Evolutionary conservation across 2,888 invertebrate genomes (phyloP).

Genomic region (Phasia obesa): DNA sequence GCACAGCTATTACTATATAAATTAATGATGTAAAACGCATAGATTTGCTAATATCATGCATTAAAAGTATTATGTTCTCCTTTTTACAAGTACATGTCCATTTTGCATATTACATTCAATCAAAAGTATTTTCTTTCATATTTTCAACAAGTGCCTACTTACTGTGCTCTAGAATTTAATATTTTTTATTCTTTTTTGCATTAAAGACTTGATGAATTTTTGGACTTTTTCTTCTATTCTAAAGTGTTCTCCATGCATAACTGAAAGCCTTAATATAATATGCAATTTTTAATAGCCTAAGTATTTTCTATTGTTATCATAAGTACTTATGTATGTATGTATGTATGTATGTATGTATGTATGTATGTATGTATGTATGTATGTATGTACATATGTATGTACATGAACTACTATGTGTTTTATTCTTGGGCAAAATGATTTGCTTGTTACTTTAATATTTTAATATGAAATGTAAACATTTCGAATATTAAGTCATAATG

Average conservation of each 20-base stretch:
- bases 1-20: too few relatives aligned
- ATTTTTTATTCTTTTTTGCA: conserved; percentile 2
- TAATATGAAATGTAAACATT: conserved; percentile 24
- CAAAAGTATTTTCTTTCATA: neutral
- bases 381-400: too few relatives aligned
- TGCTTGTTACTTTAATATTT: conserved; percentile 22
- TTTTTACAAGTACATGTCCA: conserved; percentile 10
- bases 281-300: conserved; percentile 10
- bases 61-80: neutral
- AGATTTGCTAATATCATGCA: neutral
- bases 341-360: too few relatives aligned
- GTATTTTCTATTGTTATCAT: conserved; percentile 24
- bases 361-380: too few relatives aligned
- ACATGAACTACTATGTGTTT: neutral
- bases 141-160: conserved; percentile 40
- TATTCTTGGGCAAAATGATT: conserved; percentile 26
- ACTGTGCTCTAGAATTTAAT: conserved; percentile 28
- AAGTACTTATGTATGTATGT: conserved; percentile 9
- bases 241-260: conserved; percentile 42
- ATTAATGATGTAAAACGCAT: conserved; percentile 26
- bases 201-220: conserved; percentile 31
- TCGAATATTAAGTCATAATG: neutral
- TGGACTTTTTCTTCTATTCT: conserved; percentile 2
- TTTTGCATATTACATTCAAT: conserved; percentile 29
- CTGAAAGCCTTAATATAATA: conserved; percentile 33